Evolutionary conservation across 2,888 invertebrate genomes (phyloP), one percentile per base, ranked within the genome.

Genomic region (Anthrax anthrax): DNA sequence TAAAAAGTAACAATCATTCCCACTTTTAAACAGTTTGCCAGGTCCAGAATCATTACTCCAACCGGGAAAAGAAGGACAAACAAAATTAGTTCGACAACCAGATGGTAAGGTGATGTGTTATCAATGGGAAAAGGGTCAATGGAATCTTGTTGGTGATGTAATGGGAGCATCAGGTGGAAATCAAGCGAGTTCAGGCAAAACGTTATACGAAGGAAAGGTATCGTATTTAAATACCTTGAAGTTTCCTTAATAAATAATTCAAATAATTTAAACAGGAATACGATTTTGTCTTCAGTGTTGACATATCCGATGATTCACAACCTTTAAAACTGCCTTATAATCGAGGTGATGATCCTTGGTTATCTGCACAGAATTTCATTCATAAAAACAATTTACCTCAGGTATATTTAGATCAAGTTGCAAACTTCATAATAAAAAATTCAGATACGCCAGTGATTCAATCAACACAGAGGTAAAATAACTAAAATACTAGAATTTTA

Each of bases 221-320:
- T 37, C 8, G 23, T 52, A 13, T 19, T 29, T 16, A 6, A 39
- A 19, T 42, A 12, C 17, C 37, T n/a, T n/a, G n/a, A 42, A 36
- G 16, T 37, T 18, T 44, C 34, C 18, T 13, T 12, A 37, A 39
- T 13, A 19, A 18, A 32, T 19, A 37, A 37, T 29, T 42, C 19
- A 41, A 37, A 38, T n/a, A 29, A 23, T 16, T n/a, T 18, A 5
- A 42, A 32, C 43, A 61, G 59, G 84, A 89, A 59, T 97, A 94
- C 61, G 97, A 97, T 70, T 95, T 79, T 68, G 94, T 96, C 27
- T 96, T 97, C 65, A 84, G 80, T 53, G 90, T 97, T n/a, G 95
- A 95, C 58, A 83, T 96, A 46, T 87, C 92, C 60, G 94, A 94
- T 60, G 89, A 86, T 1, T 78, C 79, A 42, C 88, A 89, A 0